Evolutionary conservation across 2,888 invertebrate genomes (phyloP), one percentile per base, ranked within the genome.

Genomic region (Anthrax anthrax): DNA sequence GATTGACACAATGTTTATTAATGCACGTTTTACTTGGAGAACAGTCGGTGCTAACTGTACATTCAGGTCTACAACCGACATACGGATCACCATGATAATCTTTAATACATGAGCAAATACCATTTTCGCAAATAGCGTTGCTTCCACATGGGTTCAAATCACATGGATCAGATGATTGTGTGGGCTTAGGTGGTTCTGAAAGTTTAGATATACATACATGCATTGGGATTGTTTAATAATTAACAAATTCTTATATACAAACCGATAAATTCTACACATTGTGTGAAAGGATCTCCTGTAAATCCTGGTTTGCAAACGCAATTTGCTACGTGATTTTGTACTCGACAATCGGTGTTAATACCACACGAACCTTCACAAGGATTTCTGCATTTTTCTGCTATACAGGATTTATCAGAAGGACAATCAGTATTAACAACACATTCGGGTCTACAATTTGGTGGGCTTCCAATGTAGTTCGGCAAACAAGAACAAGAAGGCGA

Each of bases 121-220:
- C 76, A 56, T 76, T 75, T 54, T 77, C 71, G 67, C 86, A 87
- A 54, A 80, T 68, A 45, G 85, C 78, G 67, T 85, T 85, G 51
- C 80, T 69, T 55, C 84, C 85, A 64, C 84, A 85, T 50, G 84
- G 84, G 56, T 80, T 78, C 55, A 82, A 76, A 63, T 76, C 75
- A 66, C 84, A 85, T 54, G 84, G 81, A 63, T 80, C 75, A 59
- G 67, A 72, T 59, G 74, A 77, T 60, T 49, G 50, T 1, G 58
- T 81, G 23, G 80, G 79, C 32, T 75, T 74, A 53, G 76, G 75
- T 50, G 54, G 54, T 47, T 63, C 64, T 42, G 23, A 37, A 38
- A 47, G 16, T 27, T 34, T 29, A 34, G 17, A 37, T 37, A n/a
- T 23, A 23, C 23, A 8, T 6, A 6, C 23, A 23, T 29, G 9